phyloP scores from a whole-genome alignment of 2,797 vertebrate genomes.

The Liparis tanakae region DNA sequence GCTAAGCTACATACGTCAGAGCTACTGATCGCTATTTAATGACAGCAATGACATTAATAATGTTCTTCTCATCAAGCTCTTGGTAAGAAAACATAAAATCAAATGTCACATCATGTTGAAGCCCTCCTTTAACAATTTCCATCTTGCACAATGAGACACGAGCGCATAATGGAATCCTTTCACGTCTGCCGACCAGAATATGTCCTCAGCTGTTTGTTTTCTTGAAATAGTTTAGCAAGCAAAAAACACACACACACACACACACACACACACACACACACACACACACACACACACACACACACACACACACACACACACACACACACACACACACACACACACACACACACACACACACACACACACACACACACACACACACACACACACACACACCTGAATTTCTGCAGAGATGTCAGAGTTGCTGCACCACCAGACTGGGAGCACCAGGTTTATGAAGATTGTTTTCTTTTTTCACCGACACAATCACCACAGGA shows the following conservation, averaged over 20 bases:
- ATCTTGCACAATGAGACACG: constrained; percentile 14
- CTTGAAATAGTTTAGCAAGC: constrained; percentile 51
- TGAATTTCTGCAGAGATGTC: constrained; percentile 49
- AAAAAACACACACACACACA: constrained; percentile 16
- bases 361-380: neutral
- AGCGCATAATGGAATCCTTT: constrained; percentile 39
- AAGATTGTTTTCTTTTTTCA: constrained; percentile 60
- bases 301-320: constrained; percentile 9
- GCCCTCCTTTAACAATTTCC: neutral
- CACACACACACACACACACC: constrained; percentile 24
- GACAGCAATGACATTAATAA: too few species aligned
- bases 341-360: constrained; percentile 15
- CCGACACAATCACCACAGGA: constrained; percentile 63
- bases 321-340: constrained; percentile 30
- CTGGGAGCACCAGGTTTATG: constrained; percentile 38
- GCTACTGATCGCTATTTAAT: neutral
- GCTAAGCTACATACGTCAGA: neutral
- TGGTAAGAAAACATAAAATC: neutral
- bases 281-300: too few species aligned
- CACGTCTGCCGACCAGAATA: constrained; percentile 40
- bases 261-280: constrained; percentile 11
- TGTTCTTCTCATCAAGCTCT: neutral
- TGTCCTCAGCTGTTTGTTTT: constrained; percentile 50
- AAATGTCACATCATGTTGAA: neutral
- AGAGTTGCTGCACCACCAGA: constrained; percentile 24